Evolutionary conservation across 1,140 invertebrate genomes (phyloP).

Genomic region (Ceratosolen fusciceps): DNA sequence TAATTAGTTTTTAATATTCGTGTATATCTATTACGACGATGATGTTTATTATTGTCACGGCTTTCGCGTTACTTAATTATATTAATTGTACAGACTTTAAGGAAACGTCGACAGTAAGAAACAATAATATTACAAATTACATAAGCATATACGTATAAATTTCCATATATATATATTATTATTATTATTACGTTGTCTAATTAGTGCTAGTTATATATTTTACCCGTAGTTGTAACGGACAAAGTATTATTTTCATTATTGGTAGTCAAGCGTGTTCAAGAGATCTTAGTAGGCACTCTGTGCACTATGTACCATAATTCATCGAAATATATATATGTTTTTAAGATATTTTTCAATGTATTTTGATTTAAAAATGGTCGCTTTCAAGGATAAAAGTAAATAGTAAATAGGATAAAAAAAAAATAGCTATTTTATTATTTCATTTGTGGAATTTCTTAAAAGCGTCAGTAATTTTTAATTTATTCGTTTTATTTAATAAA

Average conservation of each 20-base stretch:
- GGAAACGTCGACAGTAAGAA: background rate
- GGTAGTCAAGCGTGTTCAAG: background rate
- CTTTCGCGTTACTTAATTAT: background rate
- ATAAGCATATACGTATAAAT: background rate
- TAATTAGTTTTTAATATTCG: constrained; percentile 17
- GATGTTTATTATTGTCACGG: background rate
- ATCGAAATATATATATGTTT: background rate
- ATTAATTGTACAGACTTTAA: background rate
- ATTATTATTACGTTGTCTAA: background rate
- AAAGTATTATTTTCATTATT: background rate
- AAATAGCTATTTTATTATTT: no score
- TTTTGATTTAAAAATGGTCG: no score
- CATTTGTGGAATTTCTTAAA: no score
- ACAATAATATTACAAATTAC: background rate
- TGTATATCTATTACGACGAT: constrained; percentile 3
- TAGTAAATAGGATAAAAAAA: no score
- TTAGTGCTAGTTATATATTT: background rate
- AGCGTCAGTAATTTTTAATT: no score
- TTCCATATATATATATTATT: background rate
- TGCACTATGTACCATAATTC: background rate
- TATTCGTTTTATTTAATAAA: no score
- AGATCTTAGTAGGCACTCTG: background rate
- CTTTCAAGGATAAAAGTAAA: no score
- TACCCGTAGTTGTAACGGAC: background rate
- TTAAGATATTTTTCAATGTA: background rate